Evolutionary conservation across 2,113 vertebrate genomes (phyloP).

Genomic region (Marmota monax): DNA sequence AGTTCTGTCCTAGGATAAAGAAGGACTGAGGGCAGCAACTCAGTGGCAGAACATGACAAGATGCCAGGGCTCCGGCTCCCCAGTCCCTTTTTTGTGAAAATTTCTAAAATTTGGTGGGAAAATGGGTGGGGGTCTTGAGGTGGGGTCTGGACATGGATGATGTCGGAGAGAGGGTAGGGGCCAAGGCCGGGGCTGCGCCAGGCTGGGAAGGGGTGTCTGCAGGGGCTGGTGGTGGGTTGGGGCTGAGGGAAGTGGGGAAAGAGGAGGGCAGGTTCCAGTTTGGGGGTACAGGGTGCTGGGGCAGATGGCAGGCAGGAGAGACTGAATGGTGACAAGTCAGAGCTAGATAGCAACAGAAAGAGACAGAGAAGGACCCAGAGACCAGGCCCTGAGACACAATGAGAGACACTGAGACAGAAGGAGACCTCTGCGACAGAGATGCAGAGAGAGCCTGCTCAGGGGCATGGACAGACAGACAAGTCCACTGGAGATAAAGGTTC

Average conservation of each 20-base stretch:
- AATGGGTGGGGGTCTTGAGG: not conserved
- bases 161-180: not conserved
- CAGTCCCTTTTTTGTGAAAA: not conserved
- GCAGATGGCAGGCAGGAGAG: not conserved
- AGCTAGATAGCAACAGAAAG: not conserved
- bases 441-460: not conserved
- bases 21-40: not conserved
- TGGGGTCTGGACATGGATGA: too few relatives aligned
- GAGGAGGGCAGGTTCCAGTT: not conserved
- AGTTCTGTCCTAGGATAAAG: not conserved
- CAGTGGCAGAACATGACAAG: not conserved
- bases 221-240: not conserved
- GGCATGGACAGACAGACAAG: not conserved
- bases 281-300: too few relatives aligned
- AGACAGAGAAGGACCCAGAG: not conserved
- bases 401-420: not conserved
- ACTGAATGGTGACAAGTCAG: not conserved
- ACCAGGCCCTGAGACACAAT: not conserved
- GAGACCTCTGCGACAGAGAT: not conserved
- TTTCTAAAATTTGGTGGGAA: not conserved
- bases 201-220: not conserved
- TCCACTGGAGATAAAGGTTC: not conserved
- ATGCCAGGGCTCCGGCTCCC: not conserved
- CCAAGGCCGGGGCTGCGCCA: not conserved
- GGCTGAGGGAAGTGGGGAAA: not conserved